Evolutionary conservation across 2,113 vertebrate genomes (phyloP), one percentile per base, ranked within the genome.

Genomic region (Phycodurus eques): DNA sequence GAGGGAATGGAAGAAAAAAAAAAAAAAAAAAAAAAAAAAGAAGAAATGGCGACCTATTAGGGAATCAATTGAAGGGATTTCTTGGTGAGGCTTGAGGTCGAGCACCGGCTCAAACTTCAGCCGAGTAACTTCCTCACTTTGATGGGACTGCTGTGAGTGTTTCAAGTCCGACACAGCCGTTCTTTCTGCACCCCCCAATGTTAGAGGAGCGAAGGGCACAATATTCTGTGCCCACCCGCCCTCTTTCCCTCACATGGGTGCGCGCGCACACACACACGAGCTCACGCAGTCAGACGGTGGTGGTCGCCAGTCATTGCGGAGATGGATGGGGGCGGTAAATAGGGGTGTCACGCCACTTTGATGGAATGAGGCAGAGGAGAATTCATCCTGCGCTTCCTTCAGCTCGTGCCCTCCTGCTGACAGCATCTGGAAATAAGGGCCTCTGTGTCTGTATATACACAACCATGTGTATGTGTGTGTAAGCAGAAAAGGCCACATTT

Each of bases 281-380:
- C 64, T 51, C 70, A 71, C 44, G n/a, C 10, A 60, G 8, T 12
- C 19, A 33, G 65, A 14, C 82, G 74, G 76, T 75, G 71, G 78
- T 64, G 73, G 80, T 49, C 87, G 87, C 85, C 83, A 88, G 84
- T 82, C 85, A 73, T 72, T 43, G 83, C 71, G 78, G 83, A 90
- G 89, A 90, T 87, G 86, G 86, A 91, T 90, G 87, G 87, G 77
- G 81, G 79, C 88, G 87, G 89, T 90, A 91, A 90, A 90, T 90
- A 90, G 88, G 86, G 81, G 86, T 90, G 90, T 89, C 89, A 90
- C 80, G 85, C 85, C 74, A 51, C 77, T 76, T 84, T 91, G 90
- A 90, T 90, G 82, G 86, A 91, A 90, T 85, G 90, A 88, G 84
- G 85, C 85, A 86, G 86, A 85, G 80, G 83, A 89, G 85, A 90